phyloP scores from a whole-genome alignment of 2,888 invertebrate species.

The Macaria notata region DNA sequence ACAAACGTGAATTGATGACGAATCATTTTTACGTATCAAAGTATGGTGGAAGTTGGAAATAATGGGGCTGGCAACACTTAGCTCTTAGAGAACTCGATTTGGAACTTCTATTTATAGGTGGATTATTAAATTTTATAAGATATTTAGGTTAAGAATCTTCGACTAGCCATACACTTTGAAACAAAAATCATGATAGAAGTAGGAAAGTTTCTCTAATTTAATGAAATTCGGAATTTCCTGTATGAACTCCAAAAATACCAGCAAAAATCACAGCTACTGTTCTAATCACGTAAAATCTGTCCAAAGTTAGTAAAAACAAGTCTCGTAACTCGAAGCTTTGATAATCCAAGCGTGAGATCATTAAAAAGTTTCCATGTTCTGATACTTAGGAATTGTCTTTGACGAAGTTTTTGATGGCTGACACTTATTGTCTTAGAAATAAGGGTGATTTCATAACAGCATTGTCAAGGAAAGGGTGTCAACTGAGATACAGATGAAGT shows the following conservation, averaged over 20 bases:
- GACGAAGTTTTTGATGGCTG: conserved; percentile 1
- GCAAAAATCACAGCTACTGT: conserved; percentile 1
- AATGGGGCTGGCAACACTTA: conserved; percentile 3
- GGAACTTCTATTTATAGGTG: too few relatives aligned
- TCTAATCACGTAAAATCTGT: conserved; percentile 3
- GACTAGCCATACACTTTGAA: too few relatives aligned
- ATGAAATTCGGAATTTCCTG: too few relatives aligned
- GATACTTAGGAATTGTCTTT: conserved; percentile 27
- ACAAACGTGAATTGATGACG: conserved; percentile 39
- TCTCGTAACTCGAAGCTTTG: conserved; percentile 5
- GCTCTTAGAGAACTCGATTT: too few relatives aligned
- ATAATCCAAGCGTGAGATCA: conserved; percentile 21
- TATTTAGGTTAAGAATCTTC: too few relatives aligned
- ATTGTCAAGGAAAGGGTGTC: neutral
- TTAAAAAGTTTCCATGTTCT: conserved; percentile 25
- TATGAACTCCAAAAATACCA: too few relatives aligned
- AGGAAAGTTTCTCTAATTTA: too few relatives aligned
- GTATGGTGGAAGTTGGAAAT: conserved; percentile 14
- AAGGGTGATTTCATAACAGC: neutral
- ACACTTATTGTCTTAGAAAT: conserved; percentile 10
- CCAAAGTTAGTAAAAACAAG: conserved; percentile 7
- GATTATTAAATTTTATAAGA: too few relatives aligned
- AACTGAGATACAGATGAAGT: neutral
- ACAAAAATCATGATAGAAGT: too few relatives aligned
- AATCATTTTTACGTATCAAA: conserved; percentile 29